Conservation (phyloP, 2,888 invertebrate species). For the Ramazzottius varieornatus region DNA sequence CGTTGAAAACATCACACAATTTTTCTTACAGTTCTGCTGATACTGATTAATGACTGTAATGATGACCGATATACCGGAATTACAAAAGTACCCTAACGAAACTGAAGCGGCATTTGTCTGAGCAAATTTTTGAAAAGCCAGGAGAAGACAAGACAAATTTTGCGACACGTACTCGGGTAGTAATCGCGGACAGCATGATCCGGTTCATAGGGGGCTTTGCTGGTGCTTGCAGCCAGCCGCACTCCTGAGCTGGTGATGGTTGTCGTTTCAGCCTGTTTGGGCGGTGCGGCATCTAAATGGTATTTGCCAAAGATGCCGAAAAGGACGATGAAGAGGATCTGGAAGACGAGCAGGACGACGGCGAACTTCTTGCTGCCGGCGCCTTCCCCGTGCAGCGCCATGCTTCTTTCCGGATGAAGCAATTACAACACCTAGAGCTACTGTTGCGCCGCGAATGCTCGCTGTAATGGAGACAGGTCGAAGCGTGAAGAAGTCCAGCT, state of each 20-base stretch:
- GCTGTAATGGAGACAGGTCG: no score
- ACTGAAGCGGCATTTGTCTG: no score
- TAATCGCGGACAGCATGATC: not conserved
- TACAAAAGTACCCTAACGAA: no score
- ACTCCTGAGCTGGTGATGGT: not conserved
- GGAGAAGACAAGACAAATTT: not conserved
- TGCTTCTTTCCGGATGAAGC: no score
- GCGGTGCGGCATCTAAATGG: not conserved
- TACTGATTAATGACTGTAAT: no score
- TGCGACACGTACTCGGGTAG: not conserved
- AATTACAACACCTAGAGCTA: no score
- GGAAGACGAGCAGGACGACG: not conserved
- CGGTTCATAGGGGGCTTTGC: not conserved
- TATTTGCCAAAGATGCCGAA: not conserved
- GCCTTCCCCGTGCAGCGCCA: not conserved
- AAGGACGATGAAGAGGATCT: not conserved
- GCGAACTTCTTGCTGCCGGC: not conserved
- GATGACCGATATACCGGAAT: no score
- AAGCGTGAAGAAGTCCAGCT: no score
- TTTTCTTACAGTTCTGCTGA: no score
- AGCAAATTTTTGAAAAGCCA: no score
- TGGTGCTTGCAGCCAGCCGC: not conserved
- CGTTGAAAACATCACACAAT: no score
- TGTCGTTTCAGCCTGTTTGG: not conserved
- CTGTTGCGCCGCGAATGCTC: no score